These are phyloP conservation scores for Trypoxylus dichotomus DNA, from an alignment of 1,140 invertebrate species.

Conservation along the genomic window DNA sequence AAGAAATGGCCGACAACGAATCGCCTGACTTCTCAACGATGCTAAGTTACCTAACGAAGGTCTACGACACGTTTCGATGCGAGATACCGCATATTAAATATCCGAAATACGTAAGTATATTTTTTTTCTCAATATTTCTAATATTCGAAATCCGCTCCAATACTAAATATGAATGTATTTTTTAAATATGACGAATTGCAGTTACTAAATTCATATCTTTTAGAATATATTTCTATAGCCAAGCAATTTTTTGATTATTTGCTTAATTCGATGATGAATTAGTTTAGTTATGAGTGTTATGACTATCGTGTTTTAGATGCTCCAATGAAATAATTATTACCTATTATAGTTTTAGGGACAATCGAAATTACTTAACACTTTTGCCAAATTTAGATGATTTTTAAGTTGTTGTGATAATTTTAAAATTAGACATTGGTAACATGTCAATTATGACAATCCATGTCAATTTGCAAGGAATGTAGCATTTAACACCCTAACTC, in stretches of 20 bases:
- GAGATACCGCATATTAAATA: constrained; percentile 82
- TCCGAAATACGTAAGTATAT: constrained; percentile 67
- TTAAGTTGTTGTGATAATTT: too few relatives aligned
- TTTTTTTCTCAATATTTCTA: neutral
- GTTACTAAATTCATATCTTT: too few relatives aligned
- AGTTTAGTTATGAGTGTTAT: too few relatives aligned
- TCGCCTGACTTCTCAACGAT: constrained; percentile 75
- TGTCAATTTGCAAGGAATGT: neutral
- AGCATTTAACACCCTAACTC: neutral
- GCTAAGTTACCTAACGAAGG: constrained; percentile 83
- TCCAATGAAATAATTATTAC: too few relatives aligned
- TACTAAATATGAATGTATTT: neutral
- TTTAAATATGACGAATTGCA: neutral
- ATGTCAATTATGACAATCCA: neutral
- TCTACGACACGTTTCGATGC: constrained; percentile 80
- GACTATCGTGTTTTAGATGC: too few relatives aligned
- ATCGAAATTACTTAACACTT: too few relatives aligned
- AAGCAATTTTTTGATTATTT: too few relatives aligned
- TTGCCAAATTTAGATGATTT: too few relatives aligned
- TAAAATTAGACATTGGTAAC: neutral
- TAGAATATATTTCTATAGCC: too few relatives aligned
- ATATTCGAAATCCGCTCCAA: neutral
- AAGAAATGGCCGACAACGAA: constrained; percentile 73
- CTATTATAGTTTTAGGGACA: too few relatives aligned
- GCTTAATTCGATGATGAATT: too few relatives aligned